Evolutionary conservation across 2,888 invertebrate species (phyloP).

Genomic region (Himalopsyche anomala): DNA sequence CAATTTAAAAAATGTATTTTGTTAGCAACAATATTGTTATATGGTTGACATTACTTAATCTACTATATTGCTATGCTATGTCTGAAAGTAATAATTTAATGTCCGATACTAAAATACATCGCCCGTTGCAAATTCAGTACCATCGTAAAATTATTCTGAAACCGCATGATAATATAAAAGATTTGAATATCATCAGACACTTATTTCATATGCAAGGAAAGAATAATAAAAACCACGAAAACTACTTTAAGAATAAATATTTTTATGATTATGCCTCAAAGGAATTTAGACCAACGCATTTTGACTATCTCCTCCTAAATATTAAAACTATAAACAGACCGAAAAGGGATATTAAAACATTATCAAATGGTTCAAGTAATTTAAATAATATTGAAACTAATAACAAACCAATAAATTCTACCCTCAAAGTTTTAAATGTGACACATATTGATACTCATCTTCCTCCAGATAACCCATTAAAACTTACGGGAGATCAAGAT

Average conservation of each 20-base stretch:
- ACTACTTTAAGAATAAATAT: background rate
- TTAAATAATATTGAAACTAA: background rate
- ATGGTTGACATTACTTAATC: conserved; percentile 46
- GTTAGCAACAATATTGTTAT: conserved; percentile 5
- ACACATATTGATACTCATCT: background rate
- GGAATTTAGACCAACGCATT: conserved; percentile 37
- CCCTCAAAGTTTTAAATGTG: conserved; percentile 3
- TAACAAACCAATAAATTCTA: background rate
- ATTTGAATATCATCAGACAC: background rate
- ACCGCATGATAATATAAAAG: background rate
- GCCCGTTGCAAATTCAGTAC: background rate
- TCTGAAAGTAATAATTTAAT: conserved; percentile 46
- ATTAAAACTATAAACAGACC: conserved; percentile 38
- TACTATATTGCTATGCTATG: conserved; percentile 41
- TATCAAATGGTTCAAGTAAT: background rate
- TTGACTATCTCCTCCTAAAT: conserved; percentile 2
- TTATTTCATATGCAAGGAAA: conserved; percentile 18
- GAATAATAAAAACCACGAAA: conserved; percentile 37
- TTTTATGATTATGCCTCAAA: background rate
- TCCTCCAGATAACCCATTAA: conserved; percentile 5
- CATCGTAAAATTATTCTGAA: conserved; percentile 8
- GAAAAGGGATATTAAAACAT: background rate
- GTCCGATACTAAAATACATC: conserved; percentile 45
- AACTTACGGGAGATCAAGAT: conserved; percentile 4
- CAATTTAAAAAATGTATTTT: conserved; percentile 21